phyloP scores from a whole-genome alignment of 2,113 vertebrate species.

The Pseudonaja textilis region DNA sequence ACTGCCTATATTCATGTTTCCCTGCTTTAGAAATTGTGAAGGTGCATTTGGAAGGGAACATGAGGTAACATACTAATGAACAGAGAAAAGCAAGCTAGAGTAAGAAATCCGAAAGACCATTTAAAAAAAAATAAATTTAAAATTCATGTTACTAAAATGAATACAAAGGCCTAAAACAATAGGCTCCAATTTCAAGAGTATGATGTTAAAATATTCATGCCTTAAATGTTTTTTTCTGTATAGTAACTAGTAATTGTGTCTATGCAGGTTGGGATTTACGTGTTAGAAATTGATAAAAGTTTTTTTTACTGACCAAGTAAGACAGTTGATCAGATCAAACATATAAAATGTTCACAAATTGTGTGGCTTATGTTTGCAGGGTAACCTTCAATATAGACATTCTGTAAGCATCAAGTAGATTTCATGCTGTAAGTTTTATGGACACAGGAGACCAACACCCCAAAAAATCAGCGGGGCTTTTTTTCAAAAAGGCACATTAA shows the following conservation, averaged over 20 bases:
- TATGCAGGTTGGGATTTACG: neutral
- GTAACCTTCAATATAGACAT: neutral
- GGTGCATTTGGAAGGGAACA: neutral
- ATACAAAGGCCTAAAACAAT: neutral
- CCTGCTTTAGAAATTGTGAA: neutral
- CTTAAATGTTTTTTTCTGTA: neutral
- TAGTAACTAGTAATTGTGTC: neutral
- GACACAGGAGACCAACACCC: neutral
- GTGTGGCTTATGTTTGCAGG: neutral
- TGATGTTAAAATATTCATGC: neutral
- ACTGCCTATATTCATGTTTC: neutral
- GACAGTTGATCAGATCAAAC: conserved; percentile 2
- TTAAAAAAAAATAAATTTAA: neutral
- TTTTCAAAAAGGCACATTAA: neutral
- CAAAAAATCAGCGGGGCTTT: neutral
- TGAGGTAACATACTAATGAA: neutral
- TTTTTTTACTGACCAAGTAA: neutral
- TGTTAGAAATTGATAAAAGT: neutral
- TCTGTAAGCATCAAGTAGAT: neutral
- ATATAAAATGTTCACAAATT: conserved; percentile 20
- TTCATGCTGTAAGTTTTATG: neutral
- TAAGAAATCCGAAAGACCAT: neutral
- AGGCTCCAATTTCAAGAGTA: neutral
- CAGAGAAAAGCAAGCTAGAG: neutral
- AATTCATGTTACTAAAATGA: neutral